Evolutionary conservation across 2,113 vertebrate species (phyloP), one percentile per base, ranked within the genome.

Genomic region (Phasianus colchicus): DNA sequence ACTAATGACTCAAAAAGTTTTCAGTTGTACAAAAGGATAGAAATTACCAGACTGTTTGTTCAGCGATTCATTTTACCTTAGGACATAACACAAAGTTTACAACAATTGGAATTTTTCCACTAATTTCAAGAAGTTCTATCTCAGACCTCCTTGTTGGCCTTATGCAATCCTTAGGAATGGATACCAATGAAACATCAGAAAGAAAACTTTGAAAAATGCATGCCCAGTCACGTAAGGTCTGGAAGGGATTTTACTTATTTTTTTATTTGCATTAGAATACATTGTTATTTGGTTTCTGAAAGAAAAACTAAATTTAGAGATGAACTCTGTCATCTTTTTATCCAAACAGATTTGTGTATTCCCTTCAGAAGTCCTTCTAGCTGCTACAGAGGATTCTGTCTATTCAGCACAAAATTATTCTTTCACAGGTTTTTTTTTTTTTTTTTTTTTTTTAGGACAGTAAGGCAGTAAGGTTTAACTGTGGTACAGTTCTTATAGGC

Each of bases 401-500:
- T 70, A 10, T 7, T 48, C 36, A 29, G 20, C 13, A 50, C n/a
- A 10, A 64, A 50, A 65, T 79, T 7, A 13, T 76, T 17, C 10
- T 50, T 40, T n/a, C 40, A 86, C 38, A 65, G 10, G n/a, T 80
- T 15, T 19, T 47, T 19, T 47, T 47, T 18, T 18, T 47, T 45
- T 36, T 38, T 38, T 52, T 27, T 52, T 8, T 77, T 16, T 67
- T 61, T 80, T 86, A 14, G 15, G 42, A 43, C 42, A 43, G 42
- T 43, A 65, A 66, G 60, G 43, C 9, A 63, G 7, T 40, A 69
- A 65, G 47, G 16, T 86, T 57, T 30, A 73, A 17, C 11, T 50
- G 22, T 24, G 9, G 3, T 58, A 48, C 8, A 45, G 48, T 48
- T 7, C 18, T 1, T 20, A 66, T 5, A 2, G 2, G 2, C 3